Evolutionary conservation across 2,113 vertebrate genomes (phyloP), one percentile per base, ranked within the genome.

Genomic region (Orcinus orca): DNA sequence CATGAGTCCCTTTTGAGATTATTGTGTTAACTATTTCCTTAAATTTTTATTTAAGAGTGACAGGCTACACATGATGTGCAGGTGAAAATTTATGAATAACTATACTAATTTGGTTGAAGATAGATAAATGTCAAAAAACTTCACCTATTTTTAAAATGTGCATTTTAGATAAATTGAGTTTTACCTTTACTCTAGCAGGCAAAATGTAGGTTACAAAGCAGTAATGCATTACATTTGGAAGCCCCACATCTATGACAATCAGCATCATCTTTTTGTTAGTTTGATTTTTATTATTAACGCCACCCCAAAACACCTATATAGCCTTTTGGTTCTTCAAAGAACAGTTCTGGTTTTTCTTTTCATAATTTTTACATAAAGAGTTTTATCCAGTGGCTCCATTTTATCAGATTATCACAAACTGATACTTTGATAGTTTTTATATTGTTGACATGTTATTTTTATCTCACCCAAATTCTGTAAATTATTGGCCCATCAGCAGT

Each of bases 231-330:
- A 93, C 70, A 70, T 67, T 44, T 83, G 26, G n/a, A 95, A 86
- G 65, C 60, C 65, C 58, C 76, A 88, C 60, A 90, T 50, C 90
- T 82, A 84, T 63, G 81, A 91, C 67, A 90, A 47, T 88, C 80
- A 90, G 10, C 94, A 79, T 47, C 29, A 90, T 63, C 87, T 96
- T 71, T 70, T 93, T 92, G 8, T 94, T 93, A 83, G 89, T 94
- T 74, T 86, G 44, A 55, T 63, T 97, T 93, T 95, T 96, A 93
- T 92, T 95, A 94, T 79, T 94, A 97, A 63, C 1, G n/a, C 53
- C 79, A 84, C 29, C 73, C 58, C 44, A 80, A 95, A 84, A 92
- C 44, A 88, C 8, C 58, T 67, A 88, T 26, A 58, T 58, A 86
- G 38, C 58, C 58, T 86, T 90, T 67, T 38, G 23, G 26, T 81